phyloP scores from a whole-genome alignment of 1,140 invertebrate species.

The Sinonovacula constricta region DNA sequence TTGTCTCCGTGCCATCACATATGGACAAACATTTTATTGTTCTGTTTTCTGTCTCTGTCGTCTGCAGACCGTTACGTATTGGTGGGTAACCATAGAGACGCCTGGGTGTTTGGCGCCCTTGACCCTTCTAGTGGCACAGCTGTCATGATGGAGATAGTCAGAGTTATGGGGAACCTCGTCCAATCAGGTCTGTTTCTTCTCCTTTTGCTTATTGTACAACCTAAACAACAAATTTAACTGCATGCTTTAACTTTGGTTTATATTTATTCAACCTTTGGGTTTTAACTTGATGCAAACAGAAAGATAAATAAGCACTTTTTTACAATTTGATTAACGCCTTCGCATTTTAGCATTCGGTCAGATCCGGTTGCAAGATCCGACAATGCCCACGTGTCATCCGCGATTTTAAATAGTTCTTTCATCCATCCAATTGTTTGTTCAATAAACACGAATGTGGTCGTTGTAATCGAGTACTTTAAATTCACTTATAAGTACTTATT shows the following conservation, averaged over 20 bases:
- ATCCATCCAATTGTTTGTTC: too few relatives aligned
- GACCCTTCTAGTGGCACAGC: conserved; percentile 82
- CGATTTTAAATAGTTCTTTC: too few relatives aligned
- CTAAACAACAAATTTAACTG: not conserved
- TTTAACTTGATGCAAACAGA: not conserved
- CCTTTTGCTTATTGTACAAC: not conserved
- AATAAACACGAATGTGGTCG: too few relatives aligned
- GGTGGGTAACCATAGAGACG: conserved; percentile 83
- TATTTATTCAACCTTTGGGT: not conserved
- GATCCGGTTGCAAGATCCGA: not conserved
- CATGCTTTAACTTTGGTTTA: not conserved
- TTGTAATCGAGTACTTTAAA: not conserved
- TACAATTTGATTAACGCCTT: not conserved
- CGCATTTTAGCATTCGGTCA: not conserved
- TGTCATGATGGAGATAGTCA: conserved; percentile 80
- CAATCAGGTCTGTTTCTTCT: conserved; percentile 64
- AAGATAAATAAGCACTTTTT: not conserved
- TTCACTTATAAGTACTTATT: not conserved
- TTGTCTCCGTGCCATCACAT: too few relatives aligned
- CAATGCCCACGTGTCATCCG: not conserved
- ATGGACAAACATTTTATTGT: too few relatives aligned
- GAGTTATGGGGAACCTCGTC: conserved; percentile 78
- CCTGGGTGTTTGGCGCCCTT: conserved; percentile 82
- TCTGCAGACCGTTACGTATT: conserved; percentile 82
- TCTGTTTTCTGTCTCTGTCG: too few relatives aligned